A percentile compares a stretch with the other conserved stretches of the same genome.
These are phyloP conservation scores for Lathronympha strigana DNA, from an alignment of 2,888 invertebrate genomes.

Conservation along the genomic window DNA sequence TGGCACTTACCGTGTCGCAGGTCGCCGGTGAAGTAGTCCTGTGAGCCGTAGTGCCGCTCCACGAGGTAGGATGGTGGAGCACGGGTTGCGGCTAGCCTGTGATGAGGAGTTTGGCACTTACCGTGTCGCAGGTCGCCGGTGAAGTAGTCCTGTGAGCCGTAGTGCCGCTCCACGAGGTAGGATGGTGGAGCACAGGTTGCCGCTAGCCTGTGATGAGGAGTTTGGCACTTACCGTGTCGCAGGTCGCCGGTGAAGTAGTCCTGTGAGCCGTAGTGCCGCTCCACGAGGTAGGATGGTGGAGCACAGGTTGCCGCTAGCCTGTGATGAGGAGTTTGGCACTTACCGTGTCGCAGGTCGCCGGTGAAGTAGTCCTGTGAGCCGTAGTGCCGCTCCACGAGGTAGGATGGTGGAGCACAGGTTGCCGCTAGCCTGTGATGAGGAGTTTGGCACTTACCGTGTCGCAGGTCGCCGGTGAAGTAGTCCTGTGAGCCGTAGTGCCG, in stretches of 20 bases:
- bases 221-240: constrained; percentile 65
- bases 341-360: constrained; percentile 86
- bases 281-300: too few species aligned
- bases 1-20: constrained; percentile 86
- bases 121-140: constrained; percentile 47
- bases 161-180: too few species aligned
- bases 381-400: constrained; percentile 92
- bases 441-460: constrained; percentile 48
- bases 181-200: too few species aligned
- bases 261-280: too few species aligned
- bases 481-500: constrained; percentile 90
- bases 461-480: constrained; percentile 89
- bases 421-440: too few species aligned
- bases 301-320: neutral
- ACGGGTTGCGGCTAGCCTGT: too few species aligned
- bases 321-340: neutral
- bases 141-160: too few species aligned
- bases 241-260: too few species aligned
- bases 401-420: constrained; percentile 83
- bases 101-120: constrained; percentile 88
- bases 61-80: constrained; percentile 89
- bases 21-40: constrained; percentile 91
- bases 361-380: constrained; percentile 89
- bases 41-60: constrained; percentile 91
- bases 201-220: neutral